These are phyloP conservation scores for Anagrus nilaparvatae DNA, from an alignment of 1,140 invertebrate genomes.

Conservation along the genomic window DNA sequence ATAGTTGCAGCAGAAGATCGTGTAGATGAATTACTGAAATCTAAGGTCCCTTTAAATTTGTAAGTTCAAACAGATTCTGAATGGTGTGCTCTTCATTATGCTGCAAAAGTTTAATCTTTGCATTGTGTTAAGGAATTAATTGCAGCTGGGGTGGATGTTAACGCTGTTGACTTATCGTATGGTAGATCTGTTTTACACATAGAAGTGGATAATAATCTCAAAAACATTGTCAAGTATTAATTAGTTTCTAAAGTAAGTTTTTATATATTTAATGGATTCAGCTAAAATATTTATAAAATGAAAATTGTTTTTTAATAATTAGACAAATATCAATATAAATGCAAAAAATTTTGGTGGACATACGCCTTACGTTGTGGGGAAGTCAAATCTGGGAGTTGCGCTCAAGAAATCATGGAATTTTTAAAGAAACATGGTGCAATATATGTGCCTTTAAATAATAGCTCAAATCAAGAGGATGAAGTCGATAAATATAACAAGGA, in stretches of 20 bases:
- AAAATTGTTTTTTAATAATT: neutral
- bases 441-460: constrained; percentile 28
- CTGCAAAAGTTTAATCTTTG: constrained; percentile 40
- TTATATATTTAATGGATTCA: too few relatives aligned
- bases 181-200: constrained; percentile 49
- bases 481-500: constrained; percentile 1
- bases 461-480: constrained; percentile 11
- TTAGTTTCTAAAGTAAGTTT: constrained; percentile 35
- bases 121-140: constrained; percentile 40
- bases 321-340: constrained; percentile 35
- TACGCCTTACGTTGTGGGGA: constrained; percentile 35
- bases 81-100: constrained; percentile 43
- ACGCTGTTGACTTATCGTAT: constrained; percentile 39
- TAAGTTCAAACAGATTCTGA: constrained; percentile 32
- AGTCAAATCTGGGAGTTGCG: constrained; percentile 24
- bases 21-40: constrained; percentile 23
- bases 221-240: constrained; percentile 41
- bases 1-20: constrained; percentile 18
- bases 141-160: constrained; percentile 40
- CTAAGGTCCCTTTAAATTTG: constrained; percentile 14
- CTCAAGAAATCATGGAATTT: constrained; percentile 29
- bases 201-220: constrained; percentile 41
- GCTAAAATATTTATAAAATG: neutral
- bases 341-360: constrained; percentile 31
- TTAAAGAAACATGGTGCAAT: constrained; percentile 28